A percentile compares a stretch with the other conserved stretches of the same genome.
Evolutionary conservation across 2,888 invertebrate genomes (phyloP).

Genomic region (Drosophila maculinotata): DNA sequence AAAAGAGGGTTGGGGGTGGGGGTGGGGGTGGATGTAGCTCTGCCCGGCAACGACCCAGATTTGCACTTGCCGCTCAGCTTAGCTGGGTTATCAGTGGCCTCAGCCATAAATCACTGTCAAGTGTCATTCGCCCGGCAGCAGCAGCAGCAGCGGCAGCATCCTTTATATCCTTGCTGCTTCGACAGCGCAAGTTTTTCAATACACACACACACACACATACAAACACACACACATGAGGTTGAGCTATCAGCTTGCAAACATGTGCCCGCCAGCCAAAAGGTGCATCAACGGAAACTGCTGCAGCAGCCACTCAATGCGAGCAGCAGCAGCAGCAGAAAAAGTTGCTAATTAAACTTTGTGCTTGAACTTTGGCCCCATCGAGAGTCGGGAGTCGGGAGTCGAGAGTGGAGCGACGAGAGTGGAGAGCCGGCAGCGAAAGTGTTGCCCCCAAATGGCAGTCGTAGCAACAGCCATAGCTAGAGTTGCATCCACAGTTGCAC

Average conservation of each 20-base stretch:
- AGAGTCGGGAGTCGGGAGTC: not conserved
- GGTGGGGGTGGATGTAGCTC: not conserved
- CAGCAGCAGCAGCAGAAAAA: constrained; percentile 47
- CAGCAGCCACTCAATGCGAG: constrained; percentile 56
- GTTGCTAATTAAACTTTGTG: constrained; percentile 79
- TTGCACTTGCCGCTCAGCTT: constrained; percentile 75
- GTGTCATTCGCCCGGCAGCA: constrained; percentile 81
- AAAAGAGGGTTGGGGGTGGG: not conserved
- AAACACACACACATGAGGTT: constrained; percentile 8
- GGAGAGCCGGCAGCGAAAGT: constrained; percentile 58
- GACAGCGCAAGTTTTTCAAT: constrained; percentile 62
- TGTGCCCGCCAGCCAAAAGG: constrained; percentile 63
- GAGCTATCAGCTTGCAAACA: constrained; percentile 63
- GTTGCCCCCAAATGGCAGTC: constrained; percentile 50
- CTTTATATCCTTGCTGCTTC: constrained; percentile 61
- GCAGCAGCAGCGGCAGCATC: constrained; percentile 39
- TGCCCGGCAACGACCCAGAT: constrained; percentile 59
- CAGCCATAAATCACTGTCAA: constrained; percentile 85
- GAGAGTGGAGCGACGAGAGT: not conserved
- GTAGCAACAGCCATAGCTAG: not conserved
- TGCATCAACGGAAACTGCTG: constrained; percentile 67
- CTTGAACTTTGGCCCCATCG: constrained; percentile 66
- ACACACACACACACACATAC: constrained; percentile 34
- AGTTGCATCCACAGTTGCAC: constrained; percentile 9
- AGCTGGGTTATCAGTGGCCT: constrained; percentile 81